Evolutionary conservation across 53 echinoderm and acorn worm species (phyloP).

Genomic region (Astropecten irregularis): DNA sequence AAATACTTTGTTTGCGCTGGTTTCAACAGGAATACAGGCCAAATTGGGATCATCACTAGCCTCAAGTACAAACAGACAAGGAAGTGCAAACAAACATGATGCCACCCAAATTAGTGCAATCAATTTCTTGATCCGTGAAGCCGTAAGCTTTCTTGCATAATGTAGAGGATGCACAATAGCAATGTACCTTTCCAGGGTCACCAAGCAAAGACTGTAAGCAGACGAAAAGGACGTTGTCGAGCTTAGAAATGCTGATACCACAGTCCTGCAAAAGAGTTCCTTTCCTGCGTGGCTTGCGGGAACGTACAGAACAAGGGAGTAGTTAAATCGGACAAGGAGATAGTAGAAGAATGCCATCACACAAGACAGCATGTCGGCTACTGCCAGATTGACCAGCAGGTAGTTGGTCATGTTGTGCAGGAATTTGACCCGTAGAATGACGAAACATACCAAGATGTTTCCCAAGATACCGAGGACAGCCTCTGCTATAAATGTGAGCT

Average conservation of each 20-base stretch:
- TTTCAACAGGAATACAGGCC: background rate
- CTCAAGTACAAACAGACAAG: background rate
- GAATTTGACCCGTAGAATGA: slow-evolving; percentile 17
- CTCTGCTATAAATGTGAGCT: background rate
- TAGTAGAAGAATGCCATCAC: background rate
- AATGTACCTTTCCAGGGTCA: slow-evolving; percentile 23
- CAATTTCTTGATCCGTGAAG: background rate
- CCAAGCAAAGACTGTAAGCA: slow-evolving; percentile 33
- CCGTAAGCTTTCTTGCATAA: slow-evolving; percentile 2
- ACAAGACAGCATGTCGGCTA: slow-evolving; percentile 1
- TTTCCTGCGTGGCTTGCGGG: background rate
- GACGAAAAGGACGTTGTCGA: background rate
- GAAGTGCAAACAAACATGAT: background rate
- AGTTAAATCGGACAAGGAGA: background rate
- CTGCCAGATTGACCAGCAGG: slow-evolving; percentile 27
- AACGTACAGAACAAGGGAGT: background rate
- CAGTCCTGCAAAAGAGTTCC: background rate
- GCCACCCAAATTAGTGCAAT: background rate
- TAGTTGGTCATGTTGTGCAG: slow-evolving; percentile 24
- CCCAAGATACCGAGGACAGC: background rate
- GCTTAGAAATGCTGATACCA: background rate
- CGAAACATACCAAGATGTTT: slow-evolving; percentile 22
- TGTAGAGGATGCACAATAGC: slow-evolving; percentile 11
- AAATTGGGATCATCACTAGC: background rate
- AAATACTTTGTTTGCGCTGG: too few species aligned